Conservation (phyloP, 2,888 invertebrate genomes). For the Trilocha varians region DNA sequence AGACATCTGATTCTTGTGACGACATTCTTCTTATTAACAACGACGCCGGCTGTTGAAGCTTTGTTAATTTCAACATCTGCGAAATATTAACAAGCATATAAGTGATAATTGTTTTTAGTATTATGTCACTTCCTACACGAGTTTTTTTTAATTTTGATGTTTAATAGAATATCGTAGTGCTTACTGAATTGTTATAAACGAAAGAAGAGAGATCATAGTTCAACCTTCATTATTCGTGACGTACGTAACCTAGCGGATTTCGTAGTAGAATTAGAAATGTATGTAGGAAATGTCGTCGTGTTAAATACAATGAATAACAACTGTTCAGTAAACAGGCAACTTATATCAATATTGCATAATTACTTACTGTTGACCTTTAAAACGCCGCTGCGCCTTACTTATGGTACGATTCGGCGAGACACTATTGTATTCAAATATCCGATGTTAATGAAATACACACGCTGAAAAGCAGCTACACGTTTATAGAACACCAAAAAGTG, state of each 20-base stretch:
- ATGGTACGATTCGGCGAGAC: neutral
- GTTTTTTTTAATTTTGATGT: no score
- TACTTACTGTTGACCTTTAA: slow-evolving; percentile 30
- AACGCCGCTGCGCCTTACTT: slow-evolving; percentile 17
- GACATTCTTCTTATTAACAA: slow-evolving; percentile 54
- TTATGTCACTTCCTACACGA: no score
- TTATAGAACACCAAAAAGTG: neutral
- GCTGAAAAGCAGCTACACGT: neutral
- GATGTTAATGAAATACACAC: neutral
- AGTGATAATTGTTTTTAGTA: no score
- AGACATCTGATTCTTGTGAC: slow-evolving; percentile 51
- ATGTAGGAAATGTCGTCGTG: neutral
- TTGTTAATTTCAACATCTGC: slow-evolving; percentile 55
- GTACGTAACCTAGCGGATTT: no score
- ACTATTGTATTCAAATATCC: neutral
- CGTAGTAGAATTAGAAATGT: neutral
- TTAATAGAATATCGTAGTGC: no score
- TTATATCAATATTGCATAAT: slow-evolving; percentile 26
- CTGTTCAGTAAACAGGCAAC: slow-evolving; percentile 8
- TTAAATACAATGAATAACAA: neutral
- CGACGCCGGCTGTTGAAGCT: slow-evolving; percentile 24
- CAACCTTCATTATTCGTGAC: no score
- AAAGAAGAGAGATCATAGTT: no score
- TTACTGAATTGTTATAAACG: no score
- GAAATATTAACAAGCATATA: no score